Evolutionary conservation across 64 coral and sea anemone species (phyloP).

Genomic region (Montipora efflorescens): DNA sequence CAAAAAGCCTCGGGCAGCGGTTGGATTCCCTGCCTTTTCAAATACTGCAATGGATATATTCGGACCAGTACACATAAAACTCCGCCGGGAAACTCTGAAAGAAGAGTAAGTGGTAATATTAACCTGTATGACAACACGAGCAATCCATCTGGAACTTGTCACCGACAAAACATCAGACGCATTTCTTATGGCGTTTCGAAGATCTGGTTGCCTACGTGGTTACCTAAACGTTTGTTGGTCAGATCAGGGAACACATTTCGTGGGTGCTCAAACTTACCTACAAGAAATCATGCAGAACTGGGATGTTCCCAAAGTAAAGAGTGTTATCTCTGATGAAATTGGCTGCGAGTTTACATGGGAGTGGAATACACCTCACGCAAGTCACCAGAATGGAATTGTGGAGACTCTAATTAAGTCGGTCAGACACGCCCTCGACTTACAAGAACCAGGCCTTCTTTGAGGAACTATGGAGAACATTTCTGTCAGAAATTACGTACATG

Average conservation of each 20-base stretch:
- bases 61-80: not conserved
- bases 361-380: slow-evolving; percentile 31
- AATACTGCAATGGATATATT: too few species aligned
- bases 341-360: slow-evolving; percentile 26
- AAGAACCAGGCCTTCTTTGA: slow-evolving; percentile 29
- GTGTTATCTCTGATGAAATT: not conserved
- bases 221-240: slow-evolving; percentile 29
- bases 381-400: slow-evolving; percentile 18
- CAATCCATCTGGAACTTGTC: slow-evolving; percentile 37
- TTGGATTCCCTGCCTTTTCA: too few species aligned
- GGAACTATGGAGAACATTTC: slow-evolving; percentile 50
- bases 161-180: slow-evolving; percentile 7
- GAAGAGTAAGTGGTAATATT: slow-evolving; percentile 65
- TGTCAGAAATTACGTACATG: slow-evolving; percentile 28
- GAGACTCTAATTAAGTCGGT: slow-evolving; percentile 33
- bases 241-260: slow-evolving; percentile 12
- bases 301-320: slow-evolving; percentile 8
- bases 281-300: not conserved
- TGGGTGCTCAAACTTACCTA: not conserved
- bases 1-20: not conserved
- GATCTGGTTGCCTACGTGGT: slow-evolving; percentile 14
- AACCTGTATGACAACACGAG: slow-evolving; percentile 55
- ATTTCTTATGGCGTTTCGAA: slow-evolving; percentile 23
- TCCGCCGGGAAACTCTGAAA: slow-evolving; percentile 57
- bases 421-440: slow-evolving; percentile 2